These are phyloP conservation scores for Choloepus hoffmanni DNA, from an alignment of 2,113 vertebrate genomes.

Conservation along the genomic window DNA sequence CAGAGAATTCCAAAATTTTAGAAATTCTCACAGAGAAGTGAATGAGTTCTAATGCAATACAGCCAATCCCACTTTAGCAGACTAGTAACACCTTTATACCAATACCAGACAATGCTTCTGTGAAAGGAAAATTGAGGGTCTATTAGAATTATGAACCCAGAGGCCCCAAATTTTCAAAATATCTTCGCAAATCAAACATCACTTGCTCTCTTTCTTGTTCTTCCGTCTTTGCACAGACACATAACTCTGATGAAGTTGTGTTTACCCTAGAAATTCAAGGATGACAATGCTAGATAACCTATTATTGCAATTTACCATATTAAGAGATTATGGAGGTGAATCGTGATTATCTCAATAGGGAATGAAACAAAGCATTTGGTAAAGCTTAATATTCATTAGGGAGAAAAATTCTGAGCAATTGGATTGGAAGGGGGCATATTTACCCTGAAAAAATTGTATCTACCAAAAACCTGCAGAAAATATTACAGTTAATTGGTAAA, in stretches of 20 bases:
- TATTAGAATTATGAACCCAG: background rate
- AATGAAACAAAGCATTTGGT: background rate
- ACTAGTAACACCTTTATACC: background rate
- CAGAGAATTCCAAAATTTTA: background rate
- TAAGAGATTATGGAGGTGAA: slow-evolving; percentile 26
- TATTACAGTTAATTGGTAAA: background rate
- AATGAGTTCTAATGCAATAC: background rate
- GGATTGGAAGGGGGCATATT: background rate
- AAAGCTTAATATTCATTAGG: background rate
- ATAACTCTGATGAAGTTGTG: background rate
- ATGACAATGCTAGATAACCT: background rate
- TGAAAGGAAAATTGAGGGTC: slow-evolving; percentile 1
- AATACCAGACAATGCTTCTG: background rate
- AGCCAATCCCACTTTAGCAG: background rate
- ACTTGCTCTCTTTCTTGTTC: background rate
- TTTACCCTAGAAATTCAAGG: background rate
- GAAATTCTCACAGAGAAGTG: background rate
- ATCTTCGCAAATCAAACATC: background rate
- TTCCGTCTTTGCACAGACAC: background rate
- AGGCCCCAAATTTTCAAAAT: slow-evolving; percentile 1
- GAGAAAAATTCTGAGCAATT: background rate
- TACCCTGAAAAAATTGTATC: background rate
- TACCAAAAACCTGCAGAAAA: background rate
- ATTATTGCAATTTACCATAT: background rate
- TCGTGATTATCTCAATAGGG: background rate